phyloP scores from a whole-genome alignment of 2,797 vertebrate species.

The Cyprinella venusta region DNA sequence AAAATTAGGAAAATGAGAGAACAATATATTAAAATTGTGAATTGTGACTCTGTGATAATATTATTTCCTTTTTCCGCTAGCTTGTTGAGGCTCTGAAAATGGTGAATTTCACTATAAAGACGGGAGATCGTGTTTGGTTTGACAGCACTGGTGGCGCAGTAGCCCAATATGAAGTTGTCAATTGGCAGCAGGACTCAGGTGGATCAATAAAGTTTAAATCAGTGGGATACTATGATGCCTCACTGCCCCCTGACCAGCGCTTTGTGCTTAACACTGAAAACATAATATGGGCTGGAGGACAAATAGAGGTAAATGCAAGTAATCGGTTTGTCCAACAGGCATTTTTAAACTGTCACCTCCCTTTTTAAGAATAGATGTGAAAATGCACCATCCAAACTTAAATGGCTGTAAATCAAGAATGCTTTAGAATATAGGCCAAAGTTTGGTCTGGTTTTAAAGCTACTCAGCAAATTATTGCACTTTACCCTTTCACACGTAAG shows the following conservation, averaged over 20 bases:
- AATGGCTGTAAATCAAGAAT: too few relatives aligned
- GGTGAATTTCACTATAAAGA: not conserved
- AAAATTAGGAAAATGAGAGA: too few relatives aligned
- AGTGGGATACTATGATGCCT: conserved; percentile 77
- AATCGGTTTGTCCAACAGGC: not conserved
- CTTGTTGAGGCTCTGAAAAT: not conserved
- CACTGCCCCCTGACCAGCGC: conserved; percentile 68
- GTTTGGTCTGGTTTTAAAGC: too few relatives aligned
- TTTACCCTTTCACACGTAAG: too few relatives aligned
- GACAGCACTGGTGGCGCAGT: not conserved
- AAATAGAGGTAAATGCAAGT: conserved; percentile 59
- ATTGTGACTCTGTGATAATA: not conserved
- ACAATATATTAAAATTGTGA: not conserved
- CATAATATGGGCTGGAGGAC: conserved; percentile 72
- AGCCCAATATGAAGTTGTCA: not conserved
- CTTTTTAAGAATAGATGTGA: too few relatives aligned
- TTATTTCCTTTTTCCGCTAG: not conserved
- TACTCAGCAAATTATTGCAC: too few relatives aligned
- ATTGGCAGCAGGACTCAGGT: not conserved
- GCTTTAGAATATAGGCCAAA: too few relatives aligned
- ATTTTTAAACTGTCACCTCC: too few relatives aligned
- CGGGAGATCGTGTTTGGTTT: not conserved
- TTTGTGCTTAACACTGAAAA: conserved; percentile 67
- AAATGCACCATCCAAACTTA: too few relatives aligned
- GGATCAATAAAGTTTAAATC: conserved; percentile 69